phyloP scores from a whole-genome alignment of 2,888 invertebrate species.

The Stenichneumon culpator region DNA sequence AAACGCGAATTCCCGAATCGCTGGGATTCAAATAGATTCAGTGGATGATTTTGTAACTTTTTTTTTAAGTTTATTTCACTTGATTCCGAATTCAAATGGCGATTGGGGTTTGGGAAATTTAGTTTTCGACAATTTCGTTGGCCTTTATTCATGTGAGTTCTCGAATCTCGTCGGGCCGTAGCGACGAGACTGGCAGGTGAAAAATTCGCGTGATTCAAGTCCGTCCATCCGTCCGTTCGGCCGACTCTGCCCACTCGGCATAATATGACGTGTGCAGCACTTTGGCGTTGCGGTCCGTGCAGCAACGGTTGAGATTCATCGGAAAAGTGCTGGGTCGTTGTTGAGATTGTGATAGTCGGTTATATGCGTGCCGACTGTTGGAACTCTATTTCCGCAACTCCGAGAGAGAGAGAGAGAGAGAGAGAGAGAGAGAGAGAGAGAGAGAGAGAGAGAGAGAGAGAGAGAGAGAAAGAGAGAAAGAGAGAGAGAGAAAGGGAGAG shows the following conservation, averaged over 20 bases:
- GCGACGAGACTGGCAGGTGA: constrained; percentile 46
- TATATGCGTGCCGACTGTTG: constrained; percentile 20
- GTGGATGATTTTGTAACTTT: no score
- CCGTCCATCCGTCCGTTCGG: constrained; percentile 30
- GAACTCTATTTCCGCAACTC: constrained; percentile 36
- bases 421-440: constrained; percentile 10
- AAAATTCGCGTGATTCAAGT: constrained; percentile 55
- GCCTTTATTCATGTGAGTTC: neutral
- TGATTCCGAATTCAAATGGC: no score
- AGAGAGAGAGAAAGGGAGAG: constrained; percentile 33
- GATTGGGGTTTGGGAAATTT: no score
- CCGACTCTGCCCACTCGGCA: constrained; percentile 16
- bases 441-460: constrained; percentile 22
- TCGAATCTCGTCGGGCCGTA: constrained; percentile 22
- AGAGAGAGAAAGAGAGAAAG: no score
- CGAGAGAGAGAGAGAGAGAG: constrained; percentile 25
- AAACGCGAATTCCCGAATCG: neutral
- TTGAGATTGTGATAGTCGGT: constrained; percentile 11
- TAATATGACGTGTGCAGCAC: constrained; percentile 15
- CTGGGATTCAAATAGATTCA: no score
- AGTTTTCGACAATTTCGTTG: constrained; percentile 23
- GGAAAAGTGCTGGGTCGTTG: constrained; percentile 36
- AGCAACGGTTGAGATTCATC: constrained; percentile 32
- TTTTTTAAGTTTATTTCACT: no score
- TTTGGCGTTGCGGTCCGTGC: constrained; percentile 1